Evolutionary conservation across 2,113 vertebrate species (phyloP).

Genomic region (Heloderma charlesbogerti): DNA sequence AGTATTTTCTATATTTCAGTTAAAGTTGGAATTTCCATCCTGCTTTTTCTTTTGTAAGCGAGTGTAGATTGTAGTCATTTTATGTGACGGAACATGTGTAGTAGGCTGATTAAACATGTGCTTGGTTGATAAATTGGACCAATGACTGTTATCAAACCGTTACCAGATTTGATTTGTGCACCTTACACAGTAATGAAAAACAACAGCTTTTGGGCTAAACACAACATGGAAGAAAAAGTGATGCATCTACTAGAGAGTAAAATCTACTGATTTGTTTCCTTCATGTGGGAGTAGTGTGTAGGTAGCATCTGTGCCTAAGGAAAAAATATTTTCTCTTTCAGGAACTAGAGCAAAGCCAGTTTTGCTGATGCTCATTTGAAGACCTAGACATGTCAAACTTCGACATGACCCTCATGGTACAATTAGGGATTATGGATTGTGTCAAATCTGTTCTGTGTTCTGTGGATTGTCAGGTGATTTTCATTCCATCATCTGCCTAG

Average conservation of each 20-base stretch:
- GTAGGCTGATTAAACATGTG: neutral
- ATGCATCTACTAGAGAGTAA: neutral
- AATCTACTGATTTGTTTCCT: slow-evolving; percentile 19
- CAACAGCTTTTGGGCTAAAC: neutral
- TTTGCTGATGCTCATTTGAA: neutral
- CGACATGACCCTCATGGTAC: neutral
- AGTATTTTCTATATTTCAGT: neutral
- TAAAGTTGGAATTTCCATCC: neutral
- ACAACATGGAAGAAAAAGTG: neutral
- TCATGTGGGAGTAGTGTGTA: neutral
- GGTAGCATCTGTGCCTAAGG: neutral
- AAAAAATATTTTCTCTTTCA: slow-evolving; percentile 2
- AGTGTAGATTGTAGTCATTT: neutral
- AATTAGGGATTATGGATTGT: too few species aligned
- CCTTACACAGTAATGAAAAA: slow-evolving; percentile 1
- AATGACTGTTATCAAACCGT: neutral
- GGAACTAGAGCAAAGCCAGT: neutral
- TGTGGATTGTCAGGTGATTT: too few species aligned
- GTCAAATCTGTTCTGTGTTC: too few species aligned
- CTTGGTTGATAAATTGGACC: neutral
- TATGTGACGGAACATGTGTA: neutral
- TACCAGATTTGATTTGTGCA: neutral
- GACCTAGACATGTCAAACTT: neutral
- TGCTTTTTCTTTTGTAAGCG: neutral
- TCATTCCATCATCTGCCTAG: too few species aligned